Evolutionary conservation across 1,140 invertebrate species (phyloP), one percentile per base, ranked within the genome.

Genomic region (Palaemon carinicauda): DNA sequence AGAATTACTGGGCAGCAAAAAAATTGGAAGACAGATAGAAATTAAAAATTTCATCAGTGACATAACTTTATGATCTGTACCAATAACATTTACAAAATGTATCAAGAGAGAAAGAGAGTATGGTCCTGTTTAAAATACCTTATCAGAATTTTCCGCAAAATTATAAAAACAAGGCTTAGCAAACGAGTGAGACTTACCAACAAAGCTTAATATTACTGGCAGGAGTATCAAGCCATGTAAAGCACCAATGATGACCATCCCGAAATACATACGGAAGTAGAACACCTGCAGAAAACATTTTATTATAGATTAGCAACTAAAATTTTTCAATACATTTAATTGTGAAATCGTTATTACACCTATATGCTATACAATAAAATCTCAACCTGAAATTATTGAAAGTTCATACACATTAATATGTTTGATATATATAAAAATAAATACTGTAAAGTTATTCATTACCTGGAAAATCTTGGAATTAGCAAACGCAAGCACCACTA

Each of bases 261-360:
- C 95, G 75, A 98, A 92, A 90, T 98, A 98, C 97, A 98, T 98
- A 90, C 94, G 91, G 91, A 99, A 99, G 91, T 98, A 99, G 90
- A 97, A 99, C 71, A 99, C 94, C 92, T 88, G 82, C n/a, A 69
- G 24, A 53, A 33, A 50, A 41, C 27, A 65, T 17, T 31, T n/a
- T 14, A 54, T 5, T 5, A 41, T n/a, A n/a, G n/a, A n/a, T n/a
- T n/a, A n/a, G n/a, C n/a, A 12, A 41, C 1, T 41, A 12, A 41
- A 41, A 41, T 9, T 41, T 12, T 3, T 41, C 1, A 41, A 41
- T 5, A 9, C 41, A 1, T 9, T 41, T 41, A 1, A n/a, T n/a
- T n/a, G n/a, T n/a, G n/a, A n/a, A n/a, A n/a, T n/a, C n/a, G n/a
- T n/a, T n/a, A n/a, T n/a, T n/a, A n/a, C n/a, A n/a, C n/a, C n/a